Evolutionary conservation across 1,140 invertebrate genomes (phyloP).

Genomic region (Metaphire vulgaris): DNA sequence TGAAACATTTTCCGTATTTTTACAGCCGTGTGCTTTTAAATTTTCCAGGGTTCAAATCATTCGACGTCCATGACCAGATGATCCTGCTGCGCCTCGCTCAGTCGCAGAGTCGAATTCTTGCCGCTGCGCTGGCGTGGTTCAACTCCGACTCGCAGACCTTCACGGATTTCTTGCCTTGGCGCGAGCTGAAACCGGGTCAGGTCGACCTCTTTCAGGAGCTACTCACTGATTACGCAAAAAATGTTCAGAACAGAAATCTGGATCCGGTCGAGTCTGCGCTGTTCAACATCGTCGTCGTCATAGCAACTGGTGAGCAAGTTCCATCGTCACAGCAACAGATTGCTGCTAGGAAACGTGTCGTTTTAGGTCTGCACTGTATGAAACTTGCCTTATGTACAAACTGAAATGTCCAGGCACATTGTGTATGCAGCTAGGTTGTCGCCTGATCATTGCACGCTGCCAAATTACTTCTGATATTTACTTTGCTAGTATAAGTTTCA

Average conservation of each 20-base stretch:
- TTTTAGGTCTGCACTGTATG: too few relatives aligned
- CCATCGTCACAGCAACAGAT: too few relatives aligned
- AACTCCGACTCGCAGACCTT: conserved; percentile 12
- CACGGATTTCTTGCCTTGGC: conserved; percentile 17
- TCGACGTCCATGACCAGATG: conserved; percentile 10
- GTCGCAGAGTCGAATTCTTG: conserved; percentile 10
- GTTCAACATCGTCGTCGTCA: conserved; percentile 13
- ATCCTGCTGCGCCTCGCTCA: conserved; percentile 8
- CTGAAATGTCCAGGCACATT: too few relatives aligned
- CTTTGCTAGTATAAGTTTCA: too few relatives aligned
- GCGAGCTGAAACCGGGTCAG: conserved; percentile 7
- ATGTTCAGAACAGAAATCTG: not conserved
- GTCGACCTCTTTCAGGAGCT: not conserved
- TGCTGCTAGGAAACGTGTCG: too few relatives aligned
- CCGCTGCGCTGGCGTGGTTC: not conserved
- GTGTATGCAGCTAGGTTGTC: too few relatives aligned
- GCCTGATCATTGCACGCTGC: too few relatives aligned
- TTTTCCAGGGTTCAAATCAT: conserved; percentile 6
- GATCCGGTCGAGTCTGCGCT: not conserved
- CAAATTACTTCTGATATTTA: too few relatives aligned
- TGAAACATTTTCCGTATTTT: too few relatives aligned
- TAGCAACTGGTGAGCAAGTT: conserved; percentile 8
- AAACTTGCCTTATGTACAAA: too few relatives aligned
- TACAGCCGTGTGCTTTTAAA: too few relatives aligned
- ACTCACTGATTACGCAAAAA: not conserved